Evolutionary conservation across 2,797 vertebrate species (phyloP), one percentile per base, ranked within the genome.

Genomic region (Gallinago nigripennis): DNA sequence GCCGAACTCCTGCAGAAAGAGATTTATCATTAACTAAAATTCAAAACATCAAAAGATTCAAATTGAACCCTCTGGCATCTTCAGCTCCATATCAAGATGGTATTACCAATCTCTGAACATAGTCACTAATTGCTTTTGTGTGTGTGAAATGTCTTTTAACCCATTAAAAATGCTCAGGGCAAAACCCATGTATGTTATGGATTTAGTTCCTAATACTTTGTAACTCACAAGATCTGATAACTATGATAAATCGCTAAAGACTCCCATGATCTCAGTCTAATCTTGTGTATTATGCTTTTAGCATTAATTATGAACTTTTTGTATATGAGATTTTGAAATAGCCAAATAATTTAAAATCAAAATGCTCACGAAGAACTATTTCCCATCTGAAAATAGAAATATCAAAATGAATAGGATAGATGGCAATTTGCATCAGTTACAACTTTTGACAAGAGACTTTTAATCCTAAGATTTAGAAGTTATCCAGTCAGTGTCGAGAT

Each of bases 111-210:
- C 93, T 90, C 82, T 68, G 82, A 96, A 71, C 63, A 82, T 78
- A 86, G 71, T 85, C 64, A 54, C 89, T 94, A 96, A 96, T 96
- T 95, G 88, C 86, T 96, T 96, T 96, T 96, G 96, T 92, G 80
- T 95, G 60, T 95, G 60, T 37, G 77, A 92, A 90, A 91, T 91
- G 65, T 89, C 58, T 88, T 88, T 95, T 95, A 95, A 92, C 69
- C 81, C 80, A 27, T 89, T 72, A 60, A 87, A 92, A 86, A 35
- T 0, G 37, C 81, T 79, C 35, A 31, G n/a, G 66, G 92, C 90
- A 86, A 77, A 94, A 20, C 86, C 70, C 57, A 10, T 65, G 68
- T 77, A 16, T 37, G 91, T 92, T 93, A 69, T 75, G 84, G 89
- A 77, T 96, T 94, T 96, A 93, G 35, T 76, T 92, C 82, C 73